phyloP scores from a whole-genome alignment of 2,888 invertebrate species.

The Folsomia manolachei region DNA sequence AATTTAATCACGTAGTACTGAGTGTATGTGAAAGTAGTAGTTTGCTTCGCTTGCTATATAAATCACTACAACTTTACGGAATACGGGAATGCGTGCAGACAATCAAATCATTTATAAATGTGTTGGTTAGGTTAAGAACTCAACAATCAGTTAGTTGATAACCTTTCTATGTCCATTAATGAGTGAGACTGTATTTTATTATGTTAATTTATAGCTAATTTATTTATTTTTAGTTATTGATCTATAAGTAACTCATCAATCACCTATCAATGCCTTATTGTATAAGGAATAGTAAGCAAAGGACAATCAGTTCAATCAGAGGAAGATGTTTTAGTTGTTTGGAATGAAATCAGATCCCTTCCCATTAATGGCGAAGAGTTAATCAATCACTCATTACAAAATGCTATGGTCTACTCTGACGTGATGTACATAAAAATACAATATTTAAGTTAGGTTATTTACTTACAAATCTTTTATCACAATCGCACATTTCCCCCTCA shows the following conservation, averaged over 20 bases:
- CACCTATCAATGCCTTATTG: neutral
- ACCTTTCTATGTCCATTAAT: conserved; percentile 9
- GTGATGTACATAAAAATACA: conserved; percentile 43
- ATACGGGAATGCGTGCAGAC: conserved; percentile 36
- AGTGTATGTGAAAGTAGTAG: neutral
- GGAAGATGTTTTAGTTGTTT: conserved; percentile 14
- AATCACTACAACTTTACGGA: conserved; percentile 6
- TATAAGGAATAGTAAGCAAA: conserved; percentile 36
- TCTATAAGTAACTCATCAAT: conserved; percentile 18
- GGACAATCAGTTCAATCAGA: conserved; percentile 45
- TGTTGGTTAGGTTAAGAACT: conserved; percentile 13
- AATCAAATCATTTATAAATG: conserved; percentile 25
- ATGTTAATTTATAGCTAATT: neutral
- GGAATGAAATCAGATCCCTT: conserved; percentile 21
- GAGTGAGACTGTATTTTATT: conserved; percentile 19
- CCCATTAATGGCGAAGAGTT: neutral
- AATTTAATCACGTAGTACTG: neutral
- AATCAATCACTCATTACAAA: conserved; percentile 13
- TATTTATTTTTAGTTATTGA: neutral
- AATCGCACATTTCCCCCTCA: neutral
- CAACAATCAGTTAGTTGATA: conserved; percentile 5
- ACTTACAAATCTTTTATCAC: neutral
- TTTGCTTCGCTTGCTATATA: neutral
- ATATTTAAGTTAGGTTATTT: neutral
- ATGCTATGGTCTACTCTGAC: conserved; percentile 27